Evolutionary conservation across 2,797 vertebrate genomes (phyloP).

Genomic region (Masticophis lateralis): DNA sequence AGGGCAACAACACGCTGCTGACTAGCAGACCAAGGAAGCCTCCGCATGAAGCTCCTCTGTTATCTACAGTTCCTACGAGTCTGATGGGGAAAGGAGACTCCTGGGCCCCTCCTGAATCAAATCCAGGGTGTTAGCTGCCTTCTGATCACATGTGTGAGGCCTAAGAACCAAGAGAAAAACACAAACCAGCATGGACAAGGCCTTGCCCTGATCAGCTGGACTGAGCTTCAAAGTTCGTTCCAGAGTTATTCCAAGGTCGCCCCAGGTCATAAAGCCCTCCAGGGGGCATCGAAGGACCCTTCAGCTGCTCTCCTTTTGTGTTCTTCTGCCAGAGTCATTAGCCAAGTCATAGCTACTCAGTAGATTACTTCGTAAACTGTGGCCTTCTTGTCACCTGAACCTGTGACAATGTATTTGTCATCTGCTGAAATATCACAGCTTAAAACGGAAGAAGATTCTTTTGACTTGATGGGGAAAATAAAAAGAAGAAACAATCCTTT

Average conservation of each 20-base stretch:
- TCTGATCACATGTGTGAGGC: constrained; percentile 51
- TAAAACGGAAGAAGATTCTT: constrained; percentile 92
- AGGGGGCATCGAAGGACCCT: background rate
- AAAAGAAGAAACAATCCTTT: background rate
- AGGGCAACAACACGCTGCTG: constrained; percentile 71
- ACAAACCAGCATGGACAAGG: constrained; percentile 48
- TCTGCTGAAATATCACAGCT: constrained; percentile 92
- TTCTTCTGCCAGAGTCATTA: background rate
- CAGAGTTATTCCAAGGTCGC: background rate
- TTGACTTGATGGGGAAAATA: constrained; percentile 72
- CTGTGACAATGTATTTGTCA: constrained; percentile 91
- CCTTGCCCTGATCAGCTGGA: background rate
- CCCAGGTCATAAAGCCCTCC: background rate
- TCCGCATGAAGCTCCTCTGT: constrained; percentile 72
- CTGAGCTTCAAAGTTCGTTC: background rate
- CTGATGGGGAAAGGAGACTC: constrained; percentile 67
- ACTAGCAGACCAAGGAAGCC: constrained; percentile 73
- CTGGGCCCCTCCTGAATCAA: constrained; percentile 43
- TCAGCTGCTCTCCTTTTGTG: background rate
- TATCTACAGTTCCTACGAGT: constrained; percentile 96
- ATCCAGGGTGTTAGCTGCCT: constrained; percentile 51
- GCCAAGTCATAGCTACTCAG: constrained; percentile 63
- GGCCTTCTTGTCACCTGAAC: constrained; percentile 97
- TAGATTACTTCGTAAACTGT: constrained; percentile 99
- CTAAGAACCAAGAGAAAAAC: constrained; percentile 35